These are phyloP conservation scores for Pocillopora meandrina DNA, from an alignment of 92 coral and sea anemone genomes.

Conservation along the genomic window DNA sequence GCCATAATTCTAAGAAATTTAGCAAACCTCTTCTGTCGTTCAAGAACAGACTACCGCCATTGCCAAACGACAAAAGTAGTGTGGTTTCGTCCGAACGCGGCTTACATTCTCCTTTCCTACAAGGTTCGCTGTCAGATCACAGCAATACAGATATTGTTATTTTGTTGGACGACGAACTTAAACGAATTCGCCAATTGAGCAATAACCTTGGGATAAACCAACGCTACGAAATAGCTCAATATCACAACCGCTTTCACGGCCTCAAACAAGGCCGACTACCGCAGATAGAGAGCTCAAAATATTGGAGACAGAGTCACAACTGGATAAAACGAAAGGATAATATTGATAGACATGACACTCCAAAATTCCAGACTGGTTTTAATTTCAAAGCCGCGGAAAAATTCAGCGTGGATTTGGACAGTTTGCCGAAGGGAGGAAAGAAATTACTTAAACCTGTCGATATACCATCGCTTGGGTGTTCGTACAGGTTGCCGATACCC, in stretches of 20 bases:
- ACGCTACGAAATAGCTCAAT: conserved; percentile 23
- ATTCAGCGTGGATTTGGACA: conserved; percentile 15
- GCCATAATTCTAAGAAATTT: not conserved
- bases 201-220: conserved; percentile 69
- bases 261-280: conserved; percentile 41
- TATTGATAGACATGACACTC: conserved; percentile 9
- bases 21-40: conserved; percentile 7
- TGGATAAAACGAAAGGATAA: conserved; percentile 70
- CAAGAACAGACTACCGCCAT: conserved; percentile 46
- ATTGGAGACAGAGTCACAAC: conserved; percentile 74
- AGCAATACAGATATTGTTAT: conserved; percentile 45
- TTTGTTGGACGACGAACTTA: conserved; percentile 60
- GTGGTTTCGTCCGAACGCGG: not conserved
- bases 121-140: conserved; percentile 49
- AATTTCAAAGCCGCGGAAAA: not conserved
- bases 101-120: conserved; percentile 18
- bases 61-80: conserved; percentile 10
- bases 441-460: conserved; percentile 50
- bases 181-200: conserved; percentile 65
- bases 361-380: not conserved
- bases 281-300: conserved; percentile 28
- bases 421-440: conserved; percentile 52
- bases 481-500: conserved; percentile 74
- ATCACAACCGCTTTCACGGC: conserved; percentile 22
- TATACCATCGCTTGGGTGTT: conserved; percentile 74